These are phyloP conservation scores for Drosophila nigrodunni DNA, from an alignment of 1,140 invertebrate species.

Conservation along the genomic window DNA sequence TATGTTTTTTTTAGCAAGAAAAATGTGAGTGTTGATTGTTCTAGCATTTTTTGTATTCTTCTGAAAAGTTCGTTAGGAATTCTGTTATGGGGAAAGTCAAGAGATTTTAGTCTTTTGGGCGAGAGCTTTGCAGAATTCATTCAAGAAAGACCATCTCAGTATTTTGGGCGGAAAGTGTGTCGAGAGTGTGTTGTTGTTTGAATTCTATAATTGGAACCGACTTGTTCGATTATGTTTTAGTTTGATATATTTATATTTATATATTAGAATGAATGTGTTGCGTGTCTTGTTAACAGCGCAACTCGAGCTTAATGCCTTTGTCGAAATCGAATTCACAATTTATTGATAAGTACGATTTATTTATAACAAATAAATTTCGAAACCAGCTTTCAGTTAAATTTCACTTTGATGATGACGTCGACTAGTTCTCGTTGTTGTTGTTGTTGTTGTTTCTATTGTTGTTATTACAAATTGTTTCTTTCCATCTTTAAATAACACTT, in stretches of 20 bases:
- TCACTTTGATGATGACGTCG: conserved; percentile 67
- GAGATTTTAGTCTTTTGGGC: conserved; percentile 64
- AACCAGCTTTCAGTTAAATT: conserved; percentile 79
- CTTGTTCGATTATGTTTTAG: conserved; percentile 41
- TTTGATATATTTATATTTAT: conserved; percentile 24
- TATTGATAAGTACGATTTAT: conserved; percentile 52
- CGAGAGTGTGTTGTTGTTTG: conserved; percentile 51
- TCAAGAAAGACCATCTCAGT: conserved; percentile 34
- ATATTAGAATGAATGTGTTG: conserved; percentile 16
- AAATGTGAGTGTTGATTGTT: conserved; percentile 76
- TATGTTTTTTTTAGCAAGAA: conserved; percentile 63
- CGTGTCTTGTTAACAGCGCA: conserved; percentile 42
- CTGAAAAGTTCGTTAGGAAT: conserved; percentile 73
- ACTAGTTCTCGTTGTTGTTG: conserved; percentile 70
- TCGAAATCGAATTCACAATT: conserved; percentile 54
- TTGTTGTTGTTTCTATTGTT: conserved; percentile 38
- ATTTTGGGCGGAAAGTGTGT: conserved; percentile 76
- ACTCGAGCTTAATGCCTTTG: conserved; percentile 47
- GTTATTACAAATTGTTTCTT: conserved; percentile 35
- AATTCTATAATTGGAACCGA: conserved; percentile 28
- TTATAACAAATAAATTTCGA: conserved; percentile 73
- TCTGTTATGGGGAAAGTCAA: conserved; percentile 28
- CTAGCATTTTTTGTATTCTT: conserved; percentile 65
- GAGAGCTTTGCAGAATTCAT: conserved; percentile 51
- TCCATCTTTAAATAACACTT: conserved; percentile 61